Conservation (phyloP, 2,888 invertebrate genomes). For the Empis stercorea region DNA sequence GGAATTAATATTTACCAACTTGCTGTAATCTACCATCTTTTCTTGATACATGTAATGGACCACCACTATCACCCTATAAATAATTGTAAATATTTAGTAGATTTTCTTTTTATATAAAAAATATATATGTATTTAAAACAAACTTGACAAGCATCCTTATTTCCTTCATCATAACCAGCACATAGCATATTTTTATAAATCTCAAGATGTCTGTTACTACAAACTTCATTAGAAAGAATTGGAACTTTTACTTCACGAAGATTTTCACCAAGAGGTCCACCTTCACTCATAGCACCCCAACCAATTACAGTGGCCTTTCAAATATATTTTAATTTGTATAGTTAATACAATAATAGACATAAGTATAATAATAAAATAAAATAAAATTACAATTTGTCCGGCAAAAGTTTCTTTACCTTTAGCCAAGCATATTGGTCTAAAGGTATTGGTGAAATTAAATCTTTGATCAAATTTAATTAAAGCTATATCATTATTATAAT, state of each 20-base stretch:
- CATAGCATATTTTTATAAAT: constrained; percentile 8
- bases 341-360: too few species aligned
- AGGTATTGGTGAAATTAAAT: constrained; percentile 39
- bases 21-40: neutral
- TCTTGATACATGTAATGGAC: constrained; percentile 5
- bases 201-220: constrained; percentile 1
- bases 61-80: constrained; percentile 8
- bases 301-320: constrained; percentile 12
- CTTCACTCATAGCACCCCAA: constrained; percentile 13
- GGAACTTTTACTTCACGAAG: constrained; percentile 13
- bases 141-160: constrained; percentile 9
- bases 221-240: constrained; percentile 13
- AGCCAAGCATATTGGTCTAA: constrained; percentile 52
- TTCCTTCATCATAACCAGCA: constrained; percentile 6
- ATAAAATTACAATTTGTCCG: constrained; percentile 8
- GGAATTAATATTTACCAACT: neutral
- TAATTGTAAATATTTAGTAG: neutral
- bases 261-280: constrained; percentile 8
- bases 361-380: too few species aligned
- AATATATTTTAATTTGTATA: too few species aligned
- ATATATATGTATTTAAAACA: too few species aligned
- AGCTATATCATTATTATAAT: constrained; percentile 57
- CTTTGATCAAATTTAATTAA: constrained; percentile 48
- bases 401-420: constrained; percentile 10
- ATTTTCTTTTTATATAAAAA: neutral